Evolutionary conservation across 2,113 vertebrate species (phyloP).

Genomic region (Saguinus midas): DNA sequence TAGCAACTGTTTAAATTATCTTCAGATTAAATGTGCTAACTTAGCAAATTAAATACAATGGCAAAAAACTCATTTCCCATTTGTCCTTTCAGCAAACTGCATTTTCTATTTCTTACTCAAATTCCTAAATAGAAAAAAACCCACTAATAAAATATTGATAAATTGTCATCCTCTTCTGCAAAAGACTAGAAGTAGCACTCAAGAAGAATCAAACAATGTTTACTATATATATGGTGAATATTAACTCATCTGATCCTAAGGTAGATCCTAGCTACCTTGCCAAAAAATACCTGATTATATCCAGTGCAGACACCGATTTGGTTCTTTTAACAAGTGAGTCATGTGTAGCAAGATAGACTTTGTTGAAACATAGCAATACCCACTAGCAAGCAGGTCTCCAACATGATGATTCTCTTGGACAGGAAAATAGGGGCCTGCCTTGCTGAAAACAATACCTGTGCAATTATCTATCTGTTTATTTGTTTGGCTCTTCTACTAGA

Average conservation of each 20-base stretch:
- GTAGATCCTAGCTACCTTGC: neutral
- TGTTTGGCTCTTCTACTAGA: neutral
- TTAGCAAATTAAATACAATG: constrained; percentile 66
- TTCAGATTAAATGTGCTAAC: constrained; percentile 63
- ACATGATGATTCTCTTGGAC: neutral
- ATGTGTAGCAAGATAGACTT: rapidly evolving
- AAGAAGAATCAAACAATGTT: constrained; percentile 21
- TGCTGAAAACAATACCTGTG: neutral
- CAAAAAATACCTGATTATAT: neutral
- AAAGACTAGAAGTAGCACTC: constrained; percentile 26
- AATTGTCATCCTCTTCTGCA: constrained; percentile 43
- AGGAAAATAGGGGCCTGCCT: neutral
- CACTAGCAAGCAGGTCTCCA: neutral
- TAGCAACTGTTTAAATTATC: constrained; percentile 62
- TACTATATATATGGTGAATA: neutral
- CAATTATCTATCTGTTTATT: neutral
- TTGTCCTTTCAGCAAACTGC: constrained; percentile 47
- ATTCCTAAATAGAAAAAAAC: constrained; percentile 33
- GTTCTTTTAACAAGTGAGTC: neutral
- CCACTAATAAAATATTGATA: constrained; percentile 39
- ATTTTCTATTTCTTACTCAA: constrained; percentile 57
- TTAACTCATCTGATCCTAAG: constrained; percentile 5
- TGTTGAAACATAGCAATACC: neutral
- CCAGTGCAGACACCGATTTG: neutral
- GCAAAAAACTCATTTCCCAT: constrained; percentile 55